Evolutionary conservation across 2,888 invertebrate genomes (phyloP).

Genomic region (Notodonta dromedarius): DNA sequence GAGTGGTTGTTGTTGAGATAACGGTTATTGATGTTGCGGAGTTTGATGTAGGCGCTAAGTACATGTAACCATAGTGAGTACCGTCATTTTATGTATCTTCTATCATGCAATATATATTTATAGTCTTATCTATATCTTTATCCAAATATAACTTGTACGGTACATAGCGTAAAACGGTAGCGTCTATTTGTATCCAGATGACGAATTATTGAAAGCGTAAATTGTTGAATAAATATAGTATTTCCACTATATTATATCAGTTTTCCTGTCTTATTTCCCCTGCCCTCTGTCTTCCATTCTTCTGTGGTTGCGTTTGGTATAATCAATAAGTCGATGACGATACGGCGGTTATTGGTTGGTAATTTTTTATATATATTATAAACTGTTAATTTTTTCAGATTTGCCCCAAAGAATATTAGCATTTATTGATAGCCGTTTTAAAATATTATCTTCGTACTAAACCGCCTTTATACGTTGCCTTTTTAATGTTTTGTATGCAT

Average conservation of each 20-base stretch:
- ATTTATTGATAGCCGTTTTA: slow-evolving; percentile 61
- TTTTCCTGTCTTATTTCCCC: slow-evolving; percentile 29
- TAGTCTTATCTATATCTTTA: slow-evolving; percentile 35
- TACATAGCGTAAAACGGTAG: slow-evolving; percentile 43
- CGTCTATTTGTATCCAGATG: slow-evolving; percentile 41
- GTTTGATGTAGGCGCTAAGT: slow-evolving; percentile 58
- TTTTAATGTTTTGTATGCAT: slow-evolving; percentile 31
- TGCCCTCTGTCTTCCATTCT: slow-evolving; percentile 16
- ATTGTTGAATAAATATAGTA: slow-evolving; percentile 50
- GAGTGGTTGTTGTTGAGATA: slow-evolving; percentile 69
- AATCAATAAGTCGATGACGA: neutral
- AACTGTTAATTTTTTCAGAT: slow-evolving; percentile 66
- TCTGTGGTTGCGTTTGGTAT: neutral
- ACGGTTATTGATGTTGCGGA: slow-evolving; percentile 66
- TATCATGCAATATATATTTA: slow-evolving; percentile 44
- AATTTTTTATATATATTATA: slow-evolving; percentile 4
- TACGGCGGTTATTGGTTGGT: neutral
- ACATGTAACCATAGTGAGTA: slow-evolving; percentile 44
- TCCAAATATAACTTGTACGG: slow-evolving; percentile 39
- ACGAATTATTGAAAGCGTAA: slow-evolving; percentile 29
- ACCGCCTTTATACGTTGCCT: slow-evolving; percentile 23
- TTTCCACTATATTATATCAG: slow-evolving; percentile 20
- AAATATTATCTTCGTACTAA: slow-evolving; percentile 27
- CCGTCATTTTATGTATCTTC: slow-evolving; percentile 42
- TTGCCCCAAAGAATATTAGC: slow-evolving; percentile 81